These are phyloP conservation scores for Drosophila seclusa DNA, from an alignment of 2,888 invertebrate genomes.

Conservation along the genomic window DNA sequence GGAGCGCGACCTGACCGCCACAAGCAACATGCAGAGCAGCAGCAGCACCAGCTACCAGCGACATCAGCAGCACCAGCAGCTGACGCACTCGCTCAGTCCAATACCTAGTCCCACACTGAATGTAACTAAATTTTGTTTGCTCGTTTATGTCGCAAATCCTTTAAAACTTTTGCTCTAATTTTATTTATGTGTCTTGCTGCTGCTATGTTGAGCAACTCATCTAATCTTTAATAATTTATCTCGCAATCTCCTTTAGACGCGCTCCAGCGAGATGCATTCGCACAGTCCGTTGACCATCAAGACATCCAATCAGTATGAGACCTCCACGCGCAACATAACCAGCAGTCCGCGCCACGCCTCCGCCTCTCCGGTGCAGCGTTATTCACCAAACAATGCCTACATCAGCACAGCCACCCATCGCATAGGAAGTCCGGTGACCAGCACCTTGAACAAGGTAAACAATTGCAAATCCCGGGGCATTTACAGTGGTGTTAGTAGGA, in stretches of 20 bases:
- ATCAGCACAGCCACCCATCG: conserved; percentile 85
- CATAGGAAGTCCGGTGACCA: conserved; percentile 83
- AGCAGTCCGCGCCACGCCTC: conserved; percentile 83
- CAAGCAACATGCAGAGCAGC: conserved; percentile 46
- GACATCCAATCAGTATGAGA: conserved; percentile 83
- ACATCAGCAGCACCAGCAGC: conserved; percentile 54
- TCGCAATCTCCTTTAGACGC: conserved; percentile 69
- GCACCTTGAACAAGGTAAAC: conserved; percentile 64
- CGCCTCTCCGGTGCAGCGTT: conserved; percentile 83
- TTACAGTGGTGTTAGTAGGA: not conserved
- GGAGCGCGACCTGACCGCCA: conserved; percentile 76
- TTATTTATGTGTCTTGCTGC: conserved; percentile 10
- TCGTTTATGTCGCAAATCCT: conserved; percentile 14
- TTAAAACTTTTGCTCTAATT: conserved; percentile 5
- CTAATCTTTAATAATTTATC: conserved; percentile 10
- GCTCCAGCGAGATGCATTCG: conserved; percentile 83
- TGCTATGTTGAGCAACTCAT: not conserved
- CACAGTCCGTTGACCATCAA: conserved; percentile 85
- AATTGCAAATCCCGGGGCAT: not conserved
- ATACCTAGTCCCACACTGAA: conserved; percentile 85
- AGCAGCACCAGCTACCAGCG: conserved; percentile 42
- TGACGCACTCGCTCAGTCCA: conserved; percentile 80
- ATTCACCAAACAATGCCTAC: conserved; percentile 87
- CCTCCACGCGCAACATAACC: conserved; percentile 78
- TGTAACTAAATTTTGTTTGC: conserved; percentile 82